Conservation (phyloP, 1,140 invertebrate species). For the Drosophila ficusphila region DNA sequence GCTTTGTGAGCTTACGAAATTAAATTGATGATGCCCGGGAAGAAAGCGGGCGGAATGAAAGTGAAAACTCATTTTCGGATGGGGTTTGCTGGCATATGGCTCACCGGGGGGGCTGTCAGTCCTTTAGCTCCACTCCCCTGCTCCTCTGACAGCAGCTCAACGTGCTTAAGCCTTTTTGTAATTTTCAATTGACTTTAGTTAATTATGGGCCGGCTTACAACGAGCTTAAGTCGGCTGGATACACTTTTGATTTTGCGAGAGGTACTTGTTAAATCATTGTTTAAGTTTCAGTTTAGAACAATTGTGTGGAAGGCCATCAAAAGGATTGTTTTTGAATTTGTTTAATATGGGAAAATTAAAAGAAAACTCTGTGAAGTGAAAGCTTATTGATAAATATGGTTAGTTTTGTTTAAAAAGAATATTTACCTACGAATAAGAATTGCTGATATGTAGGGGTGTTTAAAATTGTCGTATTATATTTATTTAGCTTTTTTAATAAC, state of each 20-base stretch:
- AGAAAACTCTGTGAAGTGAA: background rate
- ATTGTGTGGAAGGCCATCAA: too few relatives aligned
- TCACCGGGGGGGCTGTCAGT: conserved; percentile 18
- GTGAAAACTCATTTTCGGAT: conserved; percentile 56
- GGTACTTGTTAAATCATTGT: conserved; percentile 4
- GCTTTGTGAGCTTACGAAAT: conserved; percentile 74
- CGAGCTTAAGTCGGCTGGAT: conserved; percentile 14
- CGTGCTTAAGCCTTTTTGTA: conserved; percentile 58
- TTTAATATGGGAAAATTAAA: background rate
- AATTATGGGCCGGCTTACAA: conserved; percentile 55
- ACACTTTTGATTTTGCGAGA: conserved; percentile 32
- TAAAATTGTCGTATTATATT: too few relatives aligned
- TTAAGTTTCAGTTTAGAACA: background rate
- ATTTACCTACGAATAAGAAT: too few relatives aligned
- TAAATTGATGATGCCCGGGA: conserved; percentile 72
- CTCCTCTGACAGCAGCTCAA: conserved; percentile 43
- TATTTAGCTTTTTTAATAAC: too few relatives aligned
- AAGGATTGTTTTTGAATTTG: background rate
- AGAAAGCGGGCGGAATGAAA: conserved; percentile 41
- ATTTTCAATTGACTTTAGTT: conserved; percentile 80
- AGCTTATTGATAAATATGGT: too few relatives aligned
- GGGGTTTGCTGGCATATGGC: conserved; percentile 23
- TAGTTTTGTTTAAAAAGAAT: too few relatives aligned
- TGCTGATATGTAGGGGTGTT: too few relatives aligned
- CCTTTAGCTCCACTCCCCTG: conserved; percentile 19